phyloP scores from a whole-genome alignment of 2,888 invertebrate species.

The Ochropleura leucogaster region DNA sequence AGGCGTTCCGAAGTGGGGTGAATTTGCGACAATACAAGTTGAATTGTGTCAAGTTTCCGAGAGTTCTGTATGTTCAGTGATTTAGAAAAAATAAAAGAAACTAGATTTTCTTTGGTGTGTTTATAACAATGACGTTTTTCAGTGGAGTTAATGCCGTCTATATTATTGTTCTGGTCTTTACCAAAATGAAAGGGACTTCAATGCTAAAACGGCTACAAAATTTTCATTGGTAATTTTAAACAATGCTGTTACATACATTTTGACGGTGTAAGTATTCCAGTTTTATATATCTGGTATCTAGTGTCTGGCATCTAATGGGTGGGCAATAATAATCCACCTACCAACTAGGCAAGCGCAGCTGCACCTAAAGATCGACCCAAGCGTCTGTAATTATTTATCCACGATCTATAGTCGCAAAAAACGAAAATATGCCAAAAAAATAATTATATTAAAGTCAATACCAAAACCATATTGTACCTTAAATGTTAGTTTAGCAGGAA shows the following conservation, averaged over 20 bases:
- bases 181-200: too few species aligned
- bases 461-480: not conserved
- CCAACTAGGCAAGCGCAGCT: too few species aligned
- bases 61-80: conserved; percentile 48
- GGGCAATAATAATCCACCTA: too few species aligned
- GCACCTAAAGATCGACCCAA: too few species aligned
- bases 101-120: conserved; percentile 28
- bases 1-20: conserved; percentile 57
- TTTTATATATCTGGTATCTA: too few species aligned
- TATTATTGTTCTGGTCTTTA: not conserved
- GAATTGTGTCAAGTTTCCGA: conserved; percentile 59
- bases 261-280: too few species aligned
- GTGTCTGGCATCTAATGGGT: too few species aligned
- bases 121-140: conserved; percentile 13
- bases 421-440: not conserved
- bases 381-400: too few species aligned
- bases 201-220: too few species aligned
- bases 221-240: too few species aligned
- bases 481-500: not conserved
- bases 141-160: not conserved
- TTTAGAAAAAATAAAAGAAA: conserved; percentile 42
- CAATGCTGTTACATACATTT: too few species aligned
- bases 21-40: conserved; percentile 58
- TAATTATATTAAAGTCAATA: not conserved
- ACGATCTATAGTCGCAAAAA: too few species aligned